Percentiles rank a stretch among this genome's conserved stretches.
phyloP scores from a whole-genome alignment of 2,797 vertebrate genomes.

The Argyrosomus regius region DNA sequence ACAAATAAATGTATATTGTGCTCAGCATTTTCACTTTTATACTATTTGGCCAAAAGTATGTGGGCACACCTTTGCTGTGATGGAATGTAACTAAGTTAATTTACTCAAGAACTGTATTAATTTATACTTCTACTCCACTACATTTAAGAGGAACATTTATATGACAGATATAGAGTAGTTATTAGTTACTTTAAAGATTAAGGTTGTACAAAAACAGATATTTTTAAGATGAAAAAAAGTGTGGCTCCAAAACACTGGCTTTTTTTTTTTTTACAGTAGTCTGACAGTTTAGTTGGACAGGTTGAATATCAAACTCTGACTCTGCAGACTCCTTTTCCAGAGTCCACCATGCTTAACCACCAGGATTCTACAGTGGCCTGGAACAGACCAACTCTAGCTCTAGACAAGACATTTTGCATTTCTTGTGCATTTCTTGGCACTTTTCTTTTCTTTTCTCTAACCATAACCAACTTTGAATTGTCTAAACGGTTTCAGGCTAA shows the following conservation, averaged over 20 bases:
- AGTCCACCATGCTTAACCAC: too few species aligned
- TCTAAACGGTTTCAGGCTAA: neutral
- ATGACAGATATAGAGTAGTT: neutral
- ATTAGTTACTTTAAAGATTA: neutral
- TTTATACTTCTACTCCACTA: neutral
- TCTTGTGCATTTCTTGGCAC: too few species aligned
- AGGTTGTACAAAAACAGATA: too few species aligned
- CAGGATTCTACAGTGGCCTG: too few species aligned
- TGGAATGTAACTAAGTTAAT: neutral
- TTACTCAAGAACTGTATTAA: neutral
- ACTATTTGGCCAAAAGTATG: neutral
- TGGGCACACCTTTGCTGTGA: neutral
- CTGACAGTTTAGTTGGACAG: neutral
- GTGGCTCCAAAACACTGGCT: too few species aligned
- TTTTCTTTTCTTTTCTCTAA: too few species aligned
- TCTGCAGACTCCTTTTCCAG: too few species aligned
- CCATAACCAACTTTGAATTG: neutral
- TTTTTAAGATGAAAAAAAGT: too few species aligned
- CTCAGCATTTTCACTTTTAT: neutral
- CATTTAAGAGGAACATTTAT: neutral
- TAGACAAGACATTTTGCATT: too few species aligned
- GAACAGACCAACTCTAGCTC: too few species aligned
- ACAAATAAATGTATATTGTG: neutral
- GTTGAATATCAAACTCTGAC: too few species aligned
- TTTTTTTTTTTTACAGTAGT: neutral